phyloP scores from a whole-genome alignment of 2,113 vertebrate genomes.

The Propithecus coquereli region DNA sequence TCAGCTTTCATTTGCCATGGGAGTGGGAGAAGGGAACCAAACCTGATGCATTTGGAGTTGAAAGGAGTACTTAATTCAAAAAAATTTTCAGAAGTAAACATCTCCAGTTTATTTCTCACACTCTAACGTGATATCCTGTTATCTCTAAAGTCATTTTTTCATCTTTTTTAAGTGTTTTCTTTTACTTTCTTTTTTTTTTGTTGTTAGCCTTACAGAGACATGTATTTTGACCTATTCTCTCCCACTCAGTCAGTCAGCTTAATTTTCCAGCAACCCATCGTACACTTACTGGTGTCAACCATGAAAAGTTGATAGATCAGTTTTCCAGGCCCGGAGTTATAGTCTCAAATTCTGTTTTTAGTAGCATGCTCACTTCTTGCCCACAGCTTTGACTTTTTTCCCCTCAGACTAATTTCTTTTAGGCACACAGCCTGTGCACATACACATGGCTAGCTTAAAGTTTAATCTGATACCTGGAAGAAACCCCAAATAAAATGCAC shows the following conservation, averaged over 20 bases:
- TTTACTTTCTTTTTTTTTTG: background rate
- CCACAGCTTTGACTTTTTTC: background rate
- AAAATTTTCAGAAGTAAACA: background rate
- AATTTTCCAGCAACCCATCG: background rate
- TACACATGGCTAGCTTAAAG: background rate
- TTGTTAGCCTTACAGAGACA: background rate
- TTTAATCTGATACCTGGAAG: slow-evolving; percentile 38
- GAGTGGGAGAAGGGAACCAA: background rate
- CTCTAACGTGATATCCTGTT: background rate
- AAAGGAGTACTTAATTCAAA: background rate
- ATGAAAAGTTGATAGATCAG: background rate
- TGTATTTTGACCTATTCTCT: background rate
- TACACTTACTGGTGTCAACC: background rate
- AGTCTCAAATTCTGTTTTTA: background rate
- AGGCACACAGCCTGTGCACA: background rate
- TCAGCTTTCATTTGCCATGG: background rate
- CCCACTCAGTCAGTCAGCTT: background rate
- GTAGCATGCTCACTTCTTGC: background rate
- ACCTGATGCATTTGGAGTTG: background rate
- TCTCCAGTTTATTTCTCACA: background rate
- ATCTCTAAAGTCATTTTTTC: background rate
- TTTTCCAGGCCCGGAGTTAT: background rate
- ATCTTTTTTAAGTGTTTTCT: background rate
- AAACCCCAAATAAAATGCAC: slow-evolving; percentile 12
- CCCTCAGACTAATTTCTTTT: background rate